Percentiles rank a stretch among this genome's conserved stretches.
Evolutionary conservation across 2,797 vertebrate species (phyloP).

Genomic region (Acrossocheilus fasciatus): DNA sequence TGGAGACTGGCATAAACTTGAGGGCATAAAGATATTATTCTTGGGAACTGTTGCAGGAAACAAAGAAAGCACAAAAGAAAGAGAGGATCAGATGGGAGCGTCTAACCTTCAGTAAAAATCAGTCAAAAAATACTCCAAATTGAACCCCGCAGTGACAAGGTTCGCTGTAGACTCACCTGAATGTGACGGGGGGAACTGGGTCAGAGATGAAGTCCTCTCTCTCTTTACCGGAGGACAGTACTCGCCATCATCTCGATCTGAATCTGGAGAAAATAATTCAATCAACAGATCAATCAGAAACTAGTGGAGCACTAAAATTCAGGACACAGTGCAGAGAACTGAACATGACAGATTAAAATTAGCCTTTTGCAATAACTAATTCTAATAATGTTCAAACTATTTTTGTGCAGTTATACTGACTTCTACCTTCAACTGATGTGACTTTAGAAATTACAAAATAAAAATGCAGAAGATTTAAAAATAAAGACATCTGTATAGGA

Average conservation of each 20-base stretch:
- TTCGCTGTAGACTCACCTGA: constrained; percentile 82
- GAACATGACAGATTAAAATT: background rate
- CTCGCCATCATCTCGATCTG: constrained; percentile 92
- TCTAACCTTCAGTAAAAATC: background rate
- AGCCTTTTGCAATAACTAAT: background rate
- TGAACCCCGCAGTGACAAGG: background rate
- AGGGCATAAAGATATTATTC: constrained; percentile 98
- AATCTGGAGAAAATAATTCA: constrained; percentile 80
- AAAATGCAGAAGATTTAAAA: background rate
- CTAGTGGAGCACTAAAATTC: background rate
- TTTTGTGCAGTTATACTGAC: background rate
- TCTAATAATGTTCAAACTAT: background rate
- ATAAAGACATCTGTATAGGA: background rate
- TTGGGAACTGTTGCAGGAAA: constrained; percentile 84
- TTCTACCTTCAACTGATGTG: background rate
- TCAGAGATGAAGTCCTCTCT: constrained; percentile 93
- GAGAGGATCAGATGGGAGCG: constrained; percentile 72
- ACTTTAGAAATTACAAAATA: background rate
- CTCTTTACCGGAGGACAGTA: constrained; percentile 95
- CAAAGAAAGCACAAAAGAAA: constrained; percentile 56
- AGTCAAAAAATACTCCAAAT: background rate
- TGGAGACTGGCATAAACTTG: constrained; percentile 94
- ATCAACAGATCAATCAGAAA: background rate
- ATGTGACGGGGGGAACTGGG: constrained; percentile 92
- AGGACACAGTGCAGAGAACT: background rate